A percentile compares a stretch with the other conserved stretches of the same genome.
phyloP scores from a whole-genome alignment of 2,888 invertebrate genomes.

The Macaria notata region DNA sequence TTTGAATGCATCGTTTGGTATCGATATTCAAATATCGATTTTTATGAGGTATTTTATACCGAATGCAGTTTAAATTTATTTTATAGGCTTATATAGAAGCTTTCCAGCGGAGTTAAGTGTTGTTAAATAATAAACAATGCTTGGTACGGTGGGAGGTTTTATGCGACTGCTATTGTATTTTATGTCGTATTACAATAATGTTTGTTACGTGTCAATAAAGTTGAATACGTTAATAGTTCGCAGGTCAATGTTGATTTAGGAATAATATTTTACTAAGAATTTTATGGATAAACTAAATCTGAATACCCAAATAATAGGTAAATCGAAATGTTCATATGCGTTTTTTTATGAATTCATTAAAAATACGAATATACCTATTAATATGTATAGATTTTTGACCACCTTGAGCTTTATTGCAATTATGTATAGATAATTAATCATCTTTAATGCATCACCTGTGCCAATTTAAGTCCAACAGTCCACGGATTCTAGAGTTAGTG shows the following conservation, averaged over 20 bases:
- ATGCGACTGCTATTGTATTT: constrained; percentile 9
- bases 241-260: no score
- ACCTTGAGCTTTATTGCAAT: no score
- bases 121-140: constrained; percentile 23
- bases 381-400: no score
- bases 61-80: constrained; percentile 29
- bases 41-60: constrained; percentile 46
- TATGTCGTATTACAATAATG: constrained; percentile 17
- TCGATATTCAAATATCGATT: constrained; percentile 46
- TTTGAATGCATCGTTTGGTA: constrained; percentile 46
- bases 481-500: constrained; percentile 20
- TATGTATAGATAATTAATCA: constrained; percentile 15
- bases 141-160: constrained; percentile 11
- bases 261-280: no score
- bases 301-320: no score
- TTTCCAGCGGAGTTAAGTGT: constrained; percentile 26
- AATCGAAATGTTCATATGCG: no score
- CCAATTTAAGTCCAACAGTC: constrained; percentile 19
- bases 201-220: constrained; percentile 7
- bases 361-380: no score
- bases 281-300: no score
- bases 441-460: constrained; percentile 20
- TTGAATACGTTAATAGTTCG: background rate
- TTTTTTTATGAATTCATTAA: no score
- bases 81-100: constrained; percentile 29